Evolutionary conservation across 2,888 invertebrate species (phyloP).

Genomic region (Taphrorychus bicolor): DNA sequence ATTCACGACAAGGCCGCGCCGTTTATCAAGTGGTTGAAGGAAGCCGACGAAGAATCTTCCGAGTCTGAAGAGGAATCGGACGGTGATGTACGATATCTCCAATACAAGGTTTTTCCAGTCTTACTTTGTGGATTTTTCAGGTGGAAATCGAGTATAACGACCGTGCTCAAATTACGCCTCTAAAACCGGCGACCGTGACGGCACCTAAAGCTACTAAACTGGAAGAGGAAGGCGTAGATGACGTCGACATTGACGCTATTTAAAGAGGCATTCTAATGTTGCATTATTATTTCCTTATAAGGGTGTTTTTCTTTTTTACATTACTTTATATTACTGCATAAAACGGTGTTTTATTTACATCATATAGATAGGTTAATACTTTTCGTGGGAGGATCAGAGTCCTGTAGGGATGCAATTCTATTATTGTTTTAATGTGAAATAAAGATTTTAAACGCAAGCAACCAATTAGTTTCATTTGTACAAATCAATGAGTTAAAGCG

Average conservation of each 20-base stretch:
- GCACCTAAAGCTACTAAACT: conserved; percentile 59
- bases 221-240: conserved; percentile 76
- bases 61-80: conserved; percentile 77
- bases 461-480: no score
- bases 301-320: conserved; percentile 41
- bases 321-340: conserved; percentile 40
- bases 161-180: conserved; percentile 78
- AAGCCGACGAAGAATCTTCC: conserved; percentile 94
- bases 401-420: conserved; percentile 49
- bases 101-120: background rate
- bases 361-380: conserved; percentile 41
- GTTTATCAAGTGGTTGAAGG: conserved; percentile 95
- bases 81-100: conserved; percentile 59
- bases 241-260: conserved; percentile 93
- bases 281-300: conserved; percentile 15
- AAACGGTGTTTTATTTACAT: conserved; percentile 42
- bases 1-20: conserved; percentile 92
- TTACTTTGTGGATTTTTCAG: conserved; percentile 21
- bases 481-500: no score
- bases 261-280: conserved; percentile 59
- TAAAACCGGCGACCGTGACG: conserved; percentile 59
- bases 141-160: conserved; percentile 88
- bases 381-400: conserved; percentile 12
- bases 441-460: conserved; percentile 35
- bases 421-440: conserved; percentile 52